Evolutionary conservation across 2,797 vertebrate species (phyloP), one percentile per base, ranked within the genome.

Genomic region (Microcaecilia unicolor): DNA sequence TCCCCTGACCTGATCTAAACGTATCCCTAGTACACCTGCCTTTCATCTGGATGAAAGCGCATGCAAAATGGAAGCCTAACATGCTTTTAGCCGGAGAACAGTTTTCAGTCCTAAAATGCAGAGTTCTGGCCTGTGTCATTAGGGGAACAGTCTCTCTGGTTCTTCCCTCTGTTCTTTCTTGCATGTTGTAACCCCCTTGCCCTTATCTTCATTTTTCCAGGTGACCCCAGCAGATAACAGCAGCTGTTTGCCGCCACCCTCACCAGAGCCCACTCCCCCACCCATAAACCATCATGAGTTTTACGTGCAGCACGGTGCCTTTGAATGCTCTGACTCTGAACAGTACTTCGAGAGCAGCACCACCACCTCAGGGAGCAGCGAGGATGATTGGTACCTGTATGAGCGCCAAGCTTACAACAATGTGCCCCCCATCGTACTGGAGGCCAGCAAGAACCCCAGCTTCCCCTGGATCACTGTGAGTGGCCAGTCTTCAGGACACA

Each of bases 401-500:
- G 85, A 87, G 51, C 63, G 60, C 19, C 58, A 67, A 25, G 44
- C 76, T 4, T 83, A 85, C 56, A 51, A 73, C 4, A 58, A 76
- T 3, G 55, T 66, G 12, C 72, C 74, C 5, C 84, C 80, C 31
- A 81, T 85, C 44, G 68, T 89, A 46, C 70, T 92, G 41, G 88
- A 92, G 61, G 84, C 90, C 11, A 87, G 83, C 77, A 86, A 85
- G 64, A 83, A 85, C 47, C 86, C 85, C 44, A 83, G 72, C 58
- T 90, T 90, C 43, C 89, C 89, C 11, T 84, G 64, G 46, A 78
- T 90, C 47, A 87, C 80, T 59, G 81, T 85, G 62, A 14, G 63
- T 15, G 12, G 11, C n/a, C n/a, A n/a, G n/a, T n/a, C n/a, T n/a
- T n/a, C n/a, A n/a, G n/a, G n/a, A n/a, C n/a, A n/a, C n/a, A n/a